Base-by-base conservation (phyloP, 2,888 invertebrate genomes). In the Epirrita christyi region DNA sequence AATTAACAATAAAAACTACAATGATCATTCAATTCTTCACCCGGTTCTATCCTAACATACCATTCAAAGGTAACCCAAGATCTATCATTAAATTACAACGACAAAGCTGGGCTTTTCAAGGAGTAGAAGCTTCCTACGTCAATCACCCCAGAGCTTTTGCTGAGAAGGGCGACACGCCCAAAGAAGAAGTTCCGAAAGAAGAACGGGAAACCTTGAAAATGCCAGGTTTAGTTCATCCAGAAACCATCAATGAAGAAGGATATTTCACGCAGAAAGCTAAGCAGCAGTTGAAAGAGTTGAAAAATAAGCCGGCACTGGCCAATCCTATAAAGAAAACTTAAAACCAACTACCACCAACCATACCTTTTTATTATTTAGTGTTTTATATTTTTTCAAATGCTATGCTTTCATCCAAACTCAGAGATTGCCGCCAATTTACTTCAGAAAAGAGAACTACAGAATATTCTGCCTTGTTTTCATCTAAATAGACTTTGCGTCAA, bases 201-300 rank as follows among this genome's bases (percentile, higher is more conserved):
- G 55, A 57, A 59, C 5, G n/a, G 28, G 32, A 13, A 0, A 21
- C 40, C 0, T 21, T 74, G 0, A 71, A 73, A 52, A 78, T 82
- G 78, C 78, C 83, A 45, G 81, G 78, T 0, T 75, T 80, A 6
- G 62, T 76, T 0, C 57, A 70, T 28, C 77, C 81, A 0, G 70
- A 74, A 1, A 66, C 61, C 0, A 52, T 59, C 9, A 72, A 73
- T 7, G 81, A 80, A 44, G 75, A 81, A 65, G 75, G 74, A 0
- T 75, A 74, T 40, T 75, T 80, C 43, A 72, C 75, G 0, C 71
- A 80, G 46, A 72, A 70, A 37, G 68, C 76, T 0, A 78, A 67
- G 38, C 59, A 72, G 13, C 69, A 83, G 59, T 40, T 81, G 0
- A 73, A 78, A 29, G 73, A 79, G 47, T 43, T 78, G 10, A 81